phyloP scores from a whole-genome alignment of 2,888 invertebrate genomes.

The Unio pictorum region DNA sequence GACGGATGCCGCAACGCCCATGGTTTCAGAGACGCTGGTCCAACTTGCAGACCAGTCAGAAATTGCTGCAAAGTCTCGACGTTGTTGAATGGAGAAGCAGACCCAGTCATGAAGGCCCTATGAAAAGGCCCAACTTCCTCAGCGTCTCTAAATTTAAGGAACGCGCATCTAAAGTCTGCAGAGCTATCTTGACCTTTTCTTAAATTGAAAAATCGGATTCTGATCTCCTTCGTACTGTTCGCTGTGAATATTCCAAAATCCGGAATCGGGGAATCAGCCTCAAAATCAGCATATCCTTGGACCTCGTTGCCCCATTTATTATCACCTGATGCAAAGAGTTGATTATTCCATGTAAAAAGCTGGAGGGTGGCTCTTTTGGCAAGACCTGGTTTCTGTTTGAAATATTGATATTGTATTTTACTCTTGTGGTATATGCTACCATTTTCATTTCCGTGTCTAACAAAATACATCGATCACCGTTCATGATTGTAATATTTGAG shows the following conservation, averaged over 20 bases:
- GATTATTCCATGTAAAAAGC: conserved; percentile 34
- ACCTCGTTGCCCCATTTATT: conserved; percentile 35
- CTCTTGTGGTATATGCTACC: no score
- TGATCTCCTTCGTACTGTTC: conserved; percentile 17
- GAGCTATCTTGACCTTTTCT: conserved; percentile 28
- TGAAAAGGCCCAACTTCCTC: conserved; percentile 28
- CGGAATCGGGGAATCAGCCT: conserved; percentile 16
- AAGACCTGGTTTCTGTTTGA: no score
- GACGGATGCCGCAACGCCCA: conserved; percentile 23
- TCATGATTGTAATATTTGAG: no score
- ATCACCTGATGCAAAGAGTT: conserved; percentile 25
- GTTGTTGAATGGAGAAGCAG: conserved; percentile 18
- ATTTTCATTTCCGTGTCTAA: no score
- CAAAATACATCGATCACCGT: no score
- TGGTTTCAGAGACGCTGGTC: conserved; percentile 20
- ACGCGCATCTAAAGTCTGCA: conserved; percentile 29
- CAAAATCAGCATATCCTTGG: conserved; percentile 23
- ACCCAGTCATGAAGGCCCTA: conserved; percentile 26
- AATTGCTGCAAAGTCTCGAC: conserved; percentile 19
- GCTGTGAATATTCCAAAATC: conserved; percentile 10
- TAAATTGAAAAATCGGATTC: conserved; percentile 28
- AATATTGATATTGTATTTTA: no score
- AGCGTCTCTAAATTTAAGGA: conserved; percentile 23
- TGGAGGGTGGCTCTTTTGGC: conserved; percentile 24
- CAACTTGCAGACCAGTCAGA: conserved; percentile 22